Evolutionary conservation across 2,797 vertebrate genomes (phyloP).

Genomic region (Malacoraja senta): DNA sequence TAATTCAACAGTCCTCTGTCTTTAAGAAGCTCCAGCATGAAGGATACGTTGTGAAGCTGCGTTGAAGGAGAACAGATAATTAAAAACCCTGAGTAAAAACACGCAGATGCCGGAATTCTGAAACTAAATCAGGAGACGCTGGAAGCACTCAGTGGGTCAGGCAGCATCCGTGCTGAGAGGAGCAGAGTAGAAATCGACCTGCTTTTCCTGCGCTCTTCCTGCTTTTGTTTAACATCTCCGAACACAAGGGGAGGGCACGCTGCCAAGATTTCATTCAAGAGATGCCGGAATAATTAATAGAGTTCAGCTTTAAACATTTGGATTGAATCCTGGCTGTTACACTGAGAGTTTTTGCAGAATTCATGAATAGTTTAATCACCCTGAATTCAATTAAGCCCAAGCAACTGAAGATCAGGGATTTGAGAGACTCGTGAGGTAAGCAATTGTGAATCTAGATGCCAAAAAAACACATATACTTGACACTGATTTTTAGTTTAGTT

Average conservation of each 20-base stretch:
- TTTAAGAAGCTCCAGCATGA: slow-evolving; percentile 74
- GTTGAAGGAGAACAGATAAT: slow-evolving; percentile 29
- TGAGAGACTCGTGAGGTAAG: not conserved
- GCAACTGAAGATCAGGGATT: not conserved
- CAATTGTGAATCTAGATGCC: not conserved
- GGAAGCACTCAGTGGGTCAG: not conserved
- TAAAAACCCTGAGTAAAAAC: too few species aligned
- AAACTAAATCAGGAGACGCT: too few species aligned
- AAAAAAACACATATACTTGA: not conserved
- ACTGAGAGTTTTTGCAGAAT: not conserved
- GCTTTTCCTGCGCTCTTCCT: too few species aligned
- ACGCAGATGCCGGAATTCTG: too few species aligned
- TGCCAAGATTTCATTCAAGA: not conserved
- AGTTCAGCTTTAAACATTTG: not conserved
- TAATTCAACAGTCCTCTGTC: slow-evolving; percentile 60
- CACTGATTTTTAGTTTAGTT: too few species aligned
- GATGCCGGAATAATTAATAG: not conserved
- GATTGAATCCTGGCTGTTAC: not conserved
- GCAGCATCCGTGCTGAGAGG: not conserved
- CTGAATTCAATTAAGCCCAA: not conserved
- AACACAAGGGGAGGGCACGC: not conserved
- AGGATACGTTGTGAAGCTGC: slow-evolving; percentile 78
- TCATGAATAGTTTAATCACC: not conserved
- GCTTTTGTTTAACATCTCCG: not conserved
- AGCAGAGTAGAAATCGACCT: too few species aligned